Conservation (phyloP, 1,140 invertebrate genomes). For the Antheraea mylitta region DNA sequence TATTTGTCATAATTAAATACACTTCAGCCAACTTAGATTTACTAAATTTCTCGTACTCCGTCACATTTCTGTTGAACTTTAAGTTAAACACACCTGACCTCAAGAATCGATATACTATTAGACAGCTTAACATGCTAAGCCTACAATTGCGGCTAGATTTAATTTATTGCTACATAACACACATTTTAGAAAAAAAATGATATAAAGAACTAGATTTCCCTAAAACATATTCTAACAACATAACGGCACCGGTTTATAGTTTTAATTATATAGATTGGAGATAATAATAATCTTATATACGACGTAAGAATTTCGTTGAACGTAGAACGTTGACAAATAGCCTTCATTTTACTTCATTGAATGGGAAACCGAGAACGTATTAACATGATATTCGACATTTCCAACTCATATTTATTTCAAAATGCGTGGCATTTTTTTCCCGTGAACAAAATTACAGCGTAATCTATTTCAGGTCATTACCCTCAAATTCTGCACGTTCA, state of each 20-base stretch:
- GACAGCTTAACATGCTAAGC: too few species aligned
- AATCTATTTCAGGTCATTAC: slow-evolving; percentile 4
- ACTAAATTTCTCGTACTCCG: too few species aligned
- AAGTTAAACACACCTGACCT: too few species aligned
- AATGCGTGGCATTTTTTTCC: background rate
- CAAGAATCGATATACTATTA: too few species aligned
- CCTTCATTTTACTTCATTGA: background rate
- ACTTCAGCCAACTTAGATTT: background rate
- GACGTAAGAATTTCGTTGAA: background rate
- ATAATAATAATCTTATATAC: background rate
- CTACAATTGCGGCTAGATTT: too few species aligned
- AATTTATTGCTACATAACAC: too few species aligned
- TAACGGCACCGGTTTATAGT: background rate
- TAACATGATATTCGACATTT: background rate
- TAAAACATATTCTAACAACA: background rate
- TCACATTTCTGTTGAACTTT: too few species aligned
- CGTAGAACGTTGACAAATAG: slow-evolving; percentile 7
- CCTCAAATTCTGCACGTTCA: background rate
- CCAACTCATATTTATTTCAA: slow-evolving; percentile 3
- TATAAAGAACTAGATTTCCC: too few species aligned
- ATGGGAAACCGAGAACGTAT: background rate
- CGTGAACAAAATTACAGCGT: background rate
- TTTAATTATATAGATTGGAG: background rate
- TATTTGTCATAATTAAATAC: background rate
- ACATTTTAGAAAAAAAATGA: too few species aligned